Evolutionary conservation across 2,888 invertebrate genomes (phyloP), one percentile per base, ranked within the genome.

Genomic region (Melipona bicolor): DNA sequence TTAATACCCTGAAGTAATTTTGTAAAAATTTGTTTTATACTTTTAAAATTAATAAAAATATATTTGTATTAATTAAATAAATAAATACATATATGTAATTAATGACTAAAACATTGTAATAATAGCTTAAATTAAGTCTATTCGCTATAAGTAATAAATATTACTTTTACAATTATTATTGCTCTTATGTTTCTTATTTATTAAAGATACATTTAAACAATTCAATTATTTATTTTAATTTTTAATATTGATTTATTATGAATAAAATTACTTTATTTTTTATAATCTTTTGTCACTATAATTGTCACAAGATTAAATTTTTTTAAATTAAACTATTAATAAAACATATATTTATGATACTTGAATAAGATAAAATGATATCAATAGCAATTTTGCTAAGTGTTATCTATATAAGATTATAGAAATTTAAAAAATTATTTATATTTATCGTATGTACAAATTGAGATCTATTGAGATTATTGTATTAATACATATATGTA

Each of bases 381-480:
- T 43, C 62, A 61, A 17, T 69, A 64, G 62, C 27, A 61, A 27
- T 79, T 69, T 54, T 65, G 6, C 43, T 27, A 52, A 52, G 5
- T 49, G 9, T 9, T 62, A 56, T 17, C 15, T 54, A 62, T n/a
- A 84, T 52, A 71, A 1, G 24, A 72, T 65, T 54, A 65, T 80
- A 4, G 27, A 69, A 50, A 69, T 71, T 36, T 65, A 19, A 6
- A 19, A 4, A 43, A 6, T 50, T 50, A 19, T 9, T 32, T n/a
- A 32, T 27, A 49, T 27, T 50, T 70, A 59, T 59, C 32, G 17
- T 4, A 61, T 15, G 36, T 32, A 59, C 4, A 64, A 15, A 21
- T 21, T 13, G 50, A n/a, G 19, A 59, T 13, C 5, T 56, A n/a
- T n/a, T 5, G 56, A 56, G 2, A 56, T n/a, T 59, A 24, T 59